Conservation (phyloP, 2,797 vertebrate species). For the Lithobates sylvaticus region DNA sequence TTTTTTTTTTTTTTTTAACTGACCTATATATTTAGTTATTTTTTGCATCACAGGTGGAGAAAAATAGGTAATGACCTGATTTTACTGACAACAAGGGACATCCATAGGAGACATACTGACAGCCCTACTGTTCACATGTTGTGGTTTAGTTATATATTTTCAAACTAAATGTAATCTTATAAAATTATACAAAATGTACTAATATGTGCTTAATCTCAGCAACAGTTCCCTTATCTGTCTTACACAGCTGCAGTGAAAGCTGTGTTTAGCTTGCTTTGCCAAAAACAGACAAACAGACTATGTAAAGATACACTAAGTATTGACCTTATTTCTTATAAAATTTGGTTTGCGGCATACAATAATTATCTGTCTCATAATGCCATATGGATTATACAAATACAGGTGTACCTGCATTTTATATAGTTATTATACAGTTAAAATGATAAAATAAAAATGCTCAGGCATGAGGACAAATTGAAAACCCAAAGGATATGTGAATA, state of each 20-base stretch:
- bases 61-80: too few relatives aligned
- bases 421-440: constrained; percentile 19
- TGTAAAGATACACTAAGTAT: neutral
- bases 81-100: too few relatives aligned
- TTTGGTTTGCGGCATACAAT: neutral
- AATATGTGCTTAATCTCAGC: neutral
- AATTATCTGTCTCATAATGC: neutral
- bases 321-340: neutral
- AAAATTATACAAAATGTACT: neutral
- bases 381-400: neutral
- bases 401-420: neutral
- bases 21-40: too few relatives aligned
- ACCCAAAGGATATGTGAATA: constrained; percentile 46
- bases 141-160: neutral
- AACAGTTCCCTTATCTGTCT: neutral
- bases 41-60: too few relatives aligned
- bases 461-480: constrained; percentile 22
- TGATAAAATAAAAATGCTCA: neutral
- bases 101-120: too few relatives aligned
- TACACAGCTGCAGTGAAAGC: neutral
- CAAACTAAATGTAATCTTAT: neutral
- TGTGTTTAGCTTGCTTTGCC: neutral
- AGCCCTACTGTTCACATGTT: neutral
- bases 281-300: neutral
- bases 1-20: too few relatives aligned